Evolutionary conservation across 2,888 invertebrate genomes (phyloP), one percentile per base, ranked within the genome.

Genomic region (Mactromeris polynyma): DNA sequence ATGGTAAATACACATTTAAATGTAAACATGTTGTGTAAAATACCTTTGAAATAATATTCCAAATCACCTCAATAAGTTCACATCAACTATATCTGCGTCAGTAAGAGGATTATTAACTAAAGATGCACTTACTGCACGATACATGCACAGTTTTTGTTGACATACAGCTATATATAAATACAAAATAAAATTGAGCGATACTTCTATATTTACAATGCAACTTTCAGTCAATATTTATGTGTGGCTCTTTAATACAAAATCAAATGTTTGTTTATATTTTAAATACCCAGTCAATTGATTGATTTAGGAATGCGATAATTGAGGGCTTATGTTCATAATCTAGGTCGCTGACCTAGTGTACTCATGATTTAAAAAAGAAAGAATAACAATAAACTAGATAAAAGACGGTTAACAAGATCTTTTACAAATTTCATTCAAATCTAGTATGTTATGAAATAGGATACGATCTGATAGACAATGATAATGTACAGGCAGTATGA

Each of bases 381-480:
- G 14, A 73, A 73, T 73, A 33, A 36, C 73, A 6, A 73, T 73
- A 73, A 36, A 73, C 33, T 7, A 17, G 73, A 73, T 33, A 36
- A 36, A 36, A 36, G 73, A 73, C 33, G 3, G 73, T 73, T 73
- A 73, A 36, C 33, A 19, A 36, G 73, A 73, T 73, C 73, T 36
- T 33, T 73, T 73, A 73, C 73, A 73, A 73, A 73, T 73, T 73
- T 73, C 73, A 73, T 73, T 73, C 36, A 73, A 73, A 36, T 54
- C 19, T 21, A 54, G 79, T 54, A 40, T 80, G 85, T 85, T 85
- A 80, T 85, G 85, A 85, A 85, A 85, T 85, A 14, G 14, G 80
- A 85, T 42, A 80, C 42, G 36, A 64, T 36, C 14, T 51, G 83
- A 84, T 84, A 84, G 84, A 78, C 84, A 84, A 78, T 31, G 77